Evolutionary conservation across 1,140 invertebrate species (phyloP).

Genomic region (Drosophila orena): DNA sequence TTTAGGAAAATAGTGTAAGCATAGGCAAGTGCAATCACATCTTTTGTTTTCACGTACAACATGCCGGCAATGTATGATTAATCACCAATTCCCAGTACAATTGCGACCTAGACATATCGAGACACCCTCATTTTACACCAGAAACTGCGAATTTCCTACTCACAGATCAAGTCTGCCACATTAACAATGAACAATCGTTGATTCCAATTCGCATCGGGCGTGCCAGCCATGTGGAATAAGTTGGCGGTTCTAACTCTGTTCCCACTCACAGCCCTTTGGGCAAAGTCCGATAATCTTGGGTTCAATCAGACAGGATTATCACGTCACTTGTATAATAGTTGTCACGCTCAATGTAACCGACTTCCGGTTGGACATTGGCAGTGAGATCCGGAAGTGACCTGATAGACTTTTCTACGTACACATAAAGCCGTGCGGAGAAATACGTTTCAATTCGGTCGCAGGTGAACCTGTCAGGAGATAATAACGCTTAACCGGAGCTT

Average conservation of each 20-base stretch:
- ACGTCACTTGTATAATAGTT: background rate
- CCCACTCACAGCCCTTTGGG: constrained; percentile 9
- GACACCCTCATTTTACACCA: constrained; percentile 16
- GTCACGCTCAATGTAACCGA: background rate
- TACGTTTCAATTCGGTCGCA: too few species aligned
- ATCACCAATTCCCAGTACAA: constrained; percentile 18
- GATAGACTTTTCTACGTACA: constrained; percentile 37
- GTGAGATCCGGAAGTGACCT: background rate
- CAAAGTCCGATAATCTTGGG: constrained; percentile 1
- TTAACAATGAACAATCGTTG: background rate
- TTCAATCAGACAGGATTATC: background rate
- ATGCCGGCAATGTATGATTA: constrained; percentile 25
- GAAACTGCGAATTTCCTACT: background rate
- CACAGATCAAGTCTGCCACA: constrained; percentile 9
- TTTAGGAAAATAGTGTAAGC: constrained; percentile 14
- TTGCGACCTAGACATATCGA: constrained; percentile 20
- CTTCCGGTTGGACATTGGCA: background rate
- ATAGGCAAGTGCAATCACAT: constrained; percentile 9
- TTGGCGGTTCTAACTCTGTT: constrained; percentile 52
- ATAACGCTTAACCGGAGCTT: background rate
- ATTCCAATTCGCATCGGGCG: constrained; percentile 1
- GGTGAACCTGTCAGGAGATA: background rate
- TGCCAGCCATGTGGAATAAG: constrained; percentile 25
- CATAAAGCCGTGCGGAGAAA: constrained; percentile 28
- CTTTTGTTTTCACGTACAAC: constrained; percentile 14